phyloP scores from a whole-genome alignment of 2,888 invertebrate genomes.

The Orthosia gracilis region DNA sequence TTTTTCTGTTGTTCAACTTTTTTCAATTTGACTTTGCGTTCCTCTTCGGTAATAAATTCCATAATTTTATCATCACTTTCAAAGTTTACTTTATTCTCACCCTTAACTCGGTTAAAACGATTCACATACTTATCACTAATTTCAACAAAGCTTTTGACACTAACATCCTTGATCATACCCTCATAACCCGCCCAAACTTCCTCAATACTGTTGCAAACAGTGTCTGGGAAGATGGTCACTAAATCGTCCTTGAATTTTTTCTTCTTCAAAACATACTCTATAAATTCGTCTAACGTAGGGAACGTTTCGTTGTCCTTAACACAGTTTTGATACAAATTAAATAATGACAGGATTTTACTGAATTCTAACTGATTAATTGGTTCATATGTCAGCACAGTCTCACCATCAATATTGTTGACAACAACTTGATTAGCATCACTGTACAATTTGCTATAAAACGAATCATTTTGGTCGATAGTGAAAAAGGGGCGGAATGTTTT shows the following conservation, averaged over 20 bases:
- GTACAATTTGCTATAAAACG: conserved; percentile 30
- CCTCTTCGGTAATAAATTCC: conserved; percentile 14
- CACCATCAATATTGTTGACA: conserved; percentile 10
- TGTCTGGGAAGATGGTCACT: conserved; percentile 31
- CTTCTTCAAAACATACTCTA: conserved; percentile 23
- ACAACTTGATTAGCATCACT: conserved; percentile 1
- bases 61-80: conserved; percentile 11
- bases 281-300: conserved; percentile 32
- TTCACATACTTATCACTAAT: conserved; percentile 7
- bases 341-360: conserved; percentile 23
- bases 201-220: conserved; percentile 10
- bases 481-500: conserved; percentile 41
- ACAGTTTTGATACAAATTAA: conserved; percentile 31
- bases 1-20: neutral
- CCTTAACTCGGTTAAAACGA: conserved; percentile 12
- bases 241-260: conserved; percentile 30
- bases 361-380: conserved; percentile 33
- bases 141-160: conserved; percentile 13
- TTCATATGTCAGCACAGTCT: conserved; percentile 14
- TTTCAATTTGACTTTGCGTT: conserved; percentile 40
- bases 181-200: conserved; percentile 7
- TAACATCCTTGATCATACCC: neutral
- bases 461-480: conserved; percentile 21
- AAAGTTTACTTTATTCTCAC: conserved; percentile 23
- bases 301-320: conserved; percentile 20